Base-by-base conservation (phyloP, 1,140 invertebrate genomes). In the Drosophila chauvacae region DNA sequence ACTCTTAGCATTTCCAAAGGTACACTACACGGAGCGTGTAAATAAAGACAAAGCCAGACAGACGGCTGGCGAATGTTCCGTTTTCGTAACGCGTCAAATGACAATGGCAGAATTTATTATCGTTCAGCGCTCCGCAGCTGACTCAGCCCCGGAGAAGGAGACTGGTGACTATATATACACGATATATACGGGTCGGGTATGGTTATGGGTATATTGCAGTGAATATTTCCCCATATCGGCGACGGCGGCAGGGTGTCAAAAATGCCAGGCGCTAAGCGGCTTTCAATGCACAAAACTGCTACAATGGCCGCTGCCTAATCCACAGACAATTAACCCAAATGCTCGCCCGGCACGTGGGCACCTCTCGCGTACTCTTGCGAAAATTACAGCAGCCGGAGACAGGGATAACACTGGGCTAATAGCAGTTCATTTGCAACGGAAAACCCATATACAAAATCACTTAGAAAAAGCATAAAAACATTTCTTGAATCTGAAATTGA, bases 291-390 rank as follows among this genome's bases (percentile, higher is more conserved):
- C 37, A 66, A 62, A 45, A 35, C 9, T 70, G 61, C 74, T 68
- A 86, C 83, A 86, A 86, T 82, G 79, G 75, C 50, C 58, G 56
- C 50, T 59, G 72, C 48, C 64, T 82, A 77, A 83, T 87, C 80
- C 76, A 63, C 62, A 80, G 80, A 88, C 84, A 88, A 88, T 90
- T 88, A 90, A 88, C 81, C 81, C 85, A 88, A 90, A 88, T 90
- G 85, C 69, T 5, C 13, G 62, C 69, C 2, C 9, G 62, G 81
- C 85, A 88, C 85, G 84, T 90, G 84, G 84, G 81, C 81, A 75
- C 77, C 68, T 58, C 56, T 47, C 33, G 72, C 80, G 61, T 73
- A 81, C 70, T 86, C 82, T 85, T 81, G 82, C 82, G 65, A 86
- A 65, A 64, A 76, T 41, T 33, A 37, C 70, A 51, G 69, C 69